Conservation (phyloP, 92 coral and sea anemone species). For the Desmophyllum pertusum region DNA sequence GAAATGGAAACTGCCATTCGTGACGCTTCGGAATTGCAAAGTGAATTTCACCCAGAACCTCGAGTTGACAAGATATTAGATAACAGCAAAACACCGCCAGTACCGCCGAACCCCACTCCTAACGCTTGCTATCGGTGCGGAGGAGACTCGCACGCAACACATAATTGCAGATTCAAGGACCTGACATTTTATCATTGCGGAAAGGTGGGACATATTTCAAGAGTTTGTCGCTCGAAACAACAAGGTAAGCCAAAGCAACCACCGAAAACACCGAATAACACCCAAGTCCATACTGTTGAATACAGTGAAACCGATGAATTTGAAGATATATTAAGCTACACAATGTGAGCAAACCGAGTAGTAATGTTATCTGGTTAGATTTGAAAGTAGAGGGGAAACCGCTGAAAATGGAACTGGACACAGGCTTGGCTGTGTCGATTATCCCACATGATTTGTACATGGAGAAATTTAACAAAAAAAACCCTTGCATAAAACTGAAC, state of each 20-base stretch:
- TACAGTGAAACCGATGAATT: neutral
- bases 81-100: neutral
- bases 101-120: slow-evolving; percentile 1
- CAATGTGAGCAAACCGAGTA: slow-evolving; percentile 46
- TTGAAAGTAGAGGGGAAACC: slow-evolving; percentile 23
- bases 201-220: slow-evolving; percentile 5
- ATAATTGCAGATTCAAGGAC: too few relatives aligned
- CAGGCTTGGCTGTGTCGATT: too few relatives aligned
- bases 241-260: neutral
- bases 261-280: neutral
- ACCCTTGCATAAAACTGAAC: too few relatives aligned
- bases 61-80: slow-evolving; percentile 1
- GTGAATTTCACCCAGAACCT: neutral
- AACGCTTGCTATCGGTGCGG: too few relatives aligned
- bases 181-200: slow-evolving; percentile 2
- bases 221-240: neutral
- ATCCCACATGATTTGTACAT: too few relatives aligned
- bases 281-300: neutral
- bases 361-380: slow-evolving; percentile 29
- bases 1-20: neutral
- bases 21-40: slow-evolving; percentile 8
- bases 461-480: too few relatives aligned
- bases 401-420: slow-evolving; percentile 36
- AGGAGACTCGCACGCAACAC: too few relatives aligned
- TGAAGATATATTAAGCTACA: slow-evolving; percentile 2